Evolutionary conservation across 2,113 vertebrate genomes (phyloP).

Genomic region (Colius striatus): DNA sequence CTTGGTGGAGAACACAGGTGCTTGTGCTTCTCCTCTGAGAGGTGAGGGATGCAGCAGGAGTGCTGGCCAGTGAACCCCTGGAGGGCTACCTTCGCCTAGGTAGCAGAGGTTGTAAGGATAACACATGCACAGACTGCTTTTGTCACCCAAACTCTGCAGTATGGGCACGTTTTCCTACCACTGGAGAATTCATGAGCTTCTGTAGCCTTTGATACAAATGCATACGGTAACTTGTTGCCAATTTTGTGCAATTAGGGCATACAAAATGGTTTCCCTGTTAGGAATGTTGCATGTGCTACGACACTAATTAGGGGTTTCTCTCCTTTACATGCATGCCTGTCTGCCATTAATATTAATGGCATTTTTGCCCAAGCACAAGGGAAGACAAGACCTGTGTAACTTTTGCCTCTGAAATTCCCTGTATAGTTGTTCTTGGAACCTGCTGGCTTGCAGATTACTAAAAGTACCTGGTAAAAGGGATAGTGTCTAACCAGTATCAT

Average conservation of each 20-base stretch:
- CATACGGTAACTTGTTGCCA: slow-evolving; percentile 72
- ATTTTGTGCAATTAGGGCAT: slow-evolving; percentile 74
- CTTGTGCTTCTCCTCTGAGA: not conserved
- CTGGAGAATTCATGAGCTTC: slow-evolving; percentile 54
- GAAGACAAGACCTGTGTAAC: slow-evolving; percentile 60
- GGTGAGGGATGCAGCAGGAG: not conserved
- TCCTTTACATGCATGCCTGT: slow-evolving; percentile 68
- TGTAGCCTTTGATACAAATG: slow-evolving; percentile 64
- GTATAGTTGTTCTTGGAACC: not conserved
- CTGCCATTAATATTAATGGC: slow-evolving; percentile 77
- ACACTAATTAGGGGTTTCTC: slow-evolving; percentile 73
- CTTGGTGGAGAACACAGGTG: not conserved
- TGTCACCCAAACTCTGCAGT: slow-evolving; percentile 64
- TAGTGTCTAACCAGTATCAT: not conserved
- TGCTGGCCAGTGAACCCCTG: not conserved
- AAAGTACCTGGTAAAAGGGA: not conserved
- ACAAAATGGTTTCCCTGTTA: slow-evolving; percentile 77
- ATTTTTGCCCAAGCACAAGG: slow-evolving; percentile 62
- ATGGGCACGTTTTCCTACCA: slow-evolving; percentile 56
- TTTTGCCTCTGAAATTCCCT: slow-evolving; percentile 37
- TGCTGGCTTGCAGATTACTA: slow-evolving; percentile 20
- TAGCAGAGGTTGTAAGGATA: not conserved
- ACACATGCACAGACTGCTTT: slow-evolving; percentile 1
- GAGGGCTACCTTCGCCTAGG: not conserved
- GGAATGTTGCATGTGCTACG: slow-evolving; percentile 65